Conservation (phyloP, 2,113 vertebrate species). For the Oryzias woworae region DNA sequence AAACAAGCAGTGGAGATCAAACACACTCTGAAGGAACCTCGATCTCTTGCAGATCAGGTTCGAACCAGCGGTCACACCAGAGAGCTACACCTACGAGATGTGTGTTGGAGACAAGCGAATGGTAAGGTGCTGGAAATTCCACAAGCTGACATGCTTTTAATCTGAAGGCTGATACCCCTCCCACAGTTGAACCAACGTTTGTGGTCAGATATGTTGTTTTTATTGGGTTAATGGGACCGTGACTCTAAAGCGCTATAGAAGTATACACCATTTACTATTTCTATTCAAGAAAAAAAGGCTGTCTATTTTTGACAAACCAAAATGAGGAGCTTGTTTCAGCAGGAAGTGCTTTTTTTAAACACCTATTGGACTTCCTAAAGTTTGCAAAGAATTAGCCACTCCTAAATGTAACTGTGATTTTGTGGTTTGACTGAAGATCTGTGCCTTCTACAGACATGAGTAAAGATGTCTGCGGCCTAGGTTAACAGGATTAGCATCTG, state of each 20-base stretch:
- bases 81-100: slow-evolving; percentile 66
- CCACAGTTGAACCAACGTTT: slow-evolving; percentile 9
- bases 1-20: slow-evolving; percentile 88
- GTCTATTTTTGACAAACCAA: slow-evolving; percentile 2
- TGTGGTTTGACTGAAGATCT: neutral
- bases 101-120: slow-evolving; percentile 72
- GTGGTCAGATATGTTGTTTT: slow-evolving; percentile 27
- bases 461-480: neutral
- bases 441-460: neutral
- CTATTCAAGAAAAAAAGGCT: neutral
- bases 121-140: slow-evolving; percentile 55
- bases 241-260: too few species aligned
- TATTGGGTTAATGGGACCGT: neutral
- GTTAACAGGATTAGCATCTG: neutral
- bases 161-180: slow-evolving; percentile 1
- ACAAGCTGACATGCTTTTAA: neutral
- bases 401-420: neutral
- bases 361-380: slow-evolving; percentile 16
- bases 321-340: slow-evolving; percentile 16
- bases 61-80: slow-evolving; percentile 60
- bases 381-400: neutral
- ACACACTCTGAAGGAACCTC: slow-evolving; percentile 85
- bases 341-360: slow-evolving; percentile 8
- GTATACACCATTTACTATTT: too few species aligned
- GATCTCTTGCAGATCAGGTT: slow-evolving; percentile 80